Base-by-base conservation (phyloP, 2,797 vertebrate species). In the Leptodactylus fallax region DNA sequence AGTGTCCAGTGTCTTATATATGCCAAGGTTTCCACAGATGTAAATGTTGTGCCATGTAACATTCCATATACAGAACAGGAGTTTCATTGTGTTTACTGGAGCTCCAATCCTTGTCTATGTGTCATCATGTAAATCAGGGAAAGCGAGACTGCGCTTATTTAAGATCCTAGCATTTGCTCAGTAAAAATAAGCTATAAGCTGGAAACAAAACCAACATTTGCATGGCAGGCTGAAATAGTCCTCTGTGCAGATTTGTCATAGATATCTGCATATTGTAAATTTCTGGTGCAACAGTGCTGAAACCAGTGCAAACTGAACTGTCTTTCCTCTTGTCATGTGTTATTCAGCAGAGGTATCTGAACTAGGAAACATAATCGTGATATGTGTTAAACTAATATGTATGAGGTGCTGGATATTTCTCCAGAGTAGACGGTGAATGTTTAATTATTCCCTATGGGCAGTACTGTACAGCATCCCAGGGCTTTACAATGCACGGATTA, bases 391-490 rank as follows among this genome's bases (percentile, higher is more conserved):
- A 27, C 56, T 12, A 61, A 63, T 19, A 76, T 14, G 36, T 45
- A 25, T 63, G 71, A 65, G 12, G 16, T 47, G 81, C 4, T 72
- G 25, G 49, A 47, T 84, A 74, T 53, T 65, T 51, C 83, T 78
- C 83, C 19, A 63, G 58, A 60, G 71, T 19, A 19, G 47, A 36
- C 21, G 21, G 9, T 84, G 82, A 45, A 49, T 16, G 49, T 60
- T 49, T 85, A 77, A 77, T 85, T 85, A 61, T 51, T 85, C 83
- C 71, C 83, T 51, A 45, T 85, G 69, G 83, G 63, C 49, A 23
- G 55, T 47, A 1, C 36, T 2, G 36, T 2, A 12, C 10, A 21
- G 27, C 45, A 83, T 45, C 53, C 67, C 65, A n/a, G n/a, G n/a
- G n/a, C n/a, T n/a, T n/a, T n/a, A n/a, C n/a, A n/a, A 58, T 67